Base-by-base conservation (phyloP, 2,113 vertebrate genomes). In the Gopherus evgoodei region DNA sequence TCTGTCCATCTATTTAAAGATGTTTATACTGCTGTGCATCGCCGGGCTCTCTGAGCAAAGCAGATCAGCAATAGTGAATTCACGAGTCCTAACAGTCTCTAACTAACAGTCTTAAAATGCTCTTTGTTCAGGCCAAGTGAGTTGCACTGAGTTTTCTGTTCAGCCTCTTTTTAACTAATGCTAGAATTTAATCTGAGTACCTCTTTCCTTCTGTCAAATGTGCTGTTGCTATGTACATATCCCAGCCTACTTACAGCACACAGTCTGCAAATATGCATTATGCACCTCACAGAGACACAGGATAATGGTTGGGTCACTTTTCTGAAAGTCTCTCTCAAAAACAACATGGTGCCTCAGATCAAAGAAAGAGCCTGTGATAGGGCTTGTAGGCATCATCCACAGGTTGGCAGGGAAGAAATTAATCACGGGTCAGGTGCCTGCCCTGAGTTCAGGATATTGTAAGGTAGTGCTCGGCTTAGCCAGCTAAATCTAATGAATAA, bases 131-230 rank as follows among this genome's bases (percentile, higher is more conserved):
- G 31, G 11, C 56, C 76, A 88, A 14, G 11, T 53, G 79, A n/a
- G 83, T 22, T 49, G 42, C 31, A 11, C 5, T 17, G 11, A 94
- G 10, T 1, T 81, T 53, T 88, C 81, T 83, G 11, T 25, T 31
- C 14, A 81, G 47, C 54, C 52, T 80, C 54, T 1, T 21, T 86
- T 88, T n/a, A 38, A 10, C 6, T 75, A 80, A 21, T 13, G 2
- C 25, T 84, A 14, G 19, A 31, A 52, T 27, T 21, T 76, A 89
- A 86, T 56, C 21, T 27, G 42, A 0, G 0, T 62, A 4, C 16
- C 21, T 82, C 56, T 59, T 27, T 69, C 2, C 14, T 81, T 35
- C 78, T 42, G 42, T 11, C 84, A 31, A 56, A 44, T 14, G 11
- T 8, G 10, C 38, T 14, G n/a, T 17, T 11, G 22, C 5, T 22